phyloP scores from a whole-genome alignment of 2,113 vertebrate species.

The Polyodon spathula region DNA sequence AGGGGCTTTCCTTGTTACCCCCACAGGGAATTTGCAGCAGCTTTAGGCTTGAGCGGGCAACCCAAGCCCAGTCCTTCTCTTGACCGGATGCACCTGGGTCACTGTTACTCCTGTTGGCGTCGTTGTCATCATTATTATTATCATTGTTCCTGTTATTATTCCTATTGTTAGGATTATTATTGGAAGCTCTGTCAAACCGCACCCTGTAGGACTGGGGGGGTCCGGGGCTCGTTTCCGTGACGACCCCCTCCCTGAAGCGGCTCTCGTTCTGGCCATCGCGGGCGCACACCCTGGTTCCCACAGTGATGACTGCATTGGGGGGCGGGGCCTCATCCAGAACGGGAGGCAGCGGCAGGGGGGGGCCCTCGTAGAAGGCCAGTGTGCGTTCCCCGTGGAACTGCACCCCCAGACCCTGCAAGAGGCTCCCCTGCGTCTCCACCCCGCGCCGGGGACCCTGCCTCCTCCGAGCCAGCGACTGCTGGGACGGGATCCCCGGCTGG shows the following conservation, averaged over 20 bases:
- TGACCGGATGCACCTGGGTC: too few species aligned
- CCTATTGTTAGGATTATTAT: neutral
- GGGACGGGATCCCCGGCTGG: slow-evolving; percentile 65
- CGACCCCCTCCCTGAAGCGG: slow-evolving; percentile 65
- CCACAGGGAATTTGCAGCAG: slow-evolving; percentile 34
- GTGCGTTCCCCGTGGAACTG: slow-evolving; percentile 64
- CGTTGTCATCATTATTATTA: too few species aligned
- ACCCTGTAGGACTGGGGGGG: slow-evolving; percentile 71
- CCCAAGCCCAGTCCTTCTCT: too few species aligned
- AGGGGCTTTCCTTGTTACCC: slow-evolving; percentile 23
- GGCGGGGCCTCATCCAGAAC: slow-evolving; percentile 44
- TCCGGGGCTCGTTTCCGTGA: slow-evolving; percentile 67
- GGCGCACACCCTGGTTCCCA: slow-evolving; percentile 67
- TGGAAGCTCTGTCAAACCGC: slow-evolving; percentile 20
- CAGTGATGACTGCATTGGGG: slow-evolving; percentile 50
- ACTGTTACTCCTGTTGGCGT: too few species aligned
- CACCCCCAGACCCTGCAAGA: slow-evolving; percentile 60
- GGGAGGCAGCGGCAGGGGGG: slow-evolving; percentile 2
- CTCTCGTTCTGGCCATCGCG: slow-evolving; percentile 58
- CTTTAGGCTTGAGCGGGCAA: too few species aligned
- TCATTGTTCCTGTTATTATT: too few species aligned
- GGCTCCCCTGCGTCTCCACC: slow-evolving; percentile 65
- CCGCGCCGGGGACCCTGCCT: slow-evolving; percentile 56
- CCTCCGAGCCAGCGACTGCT: slow-evolving; percentile 69
- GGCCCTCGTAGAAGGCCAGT: slow-evolving; percentile 57